phyloP scores from a whole-genome alignment of 2,113 vertebrate genomes.

The Chinchilla lanigera region DNA sequence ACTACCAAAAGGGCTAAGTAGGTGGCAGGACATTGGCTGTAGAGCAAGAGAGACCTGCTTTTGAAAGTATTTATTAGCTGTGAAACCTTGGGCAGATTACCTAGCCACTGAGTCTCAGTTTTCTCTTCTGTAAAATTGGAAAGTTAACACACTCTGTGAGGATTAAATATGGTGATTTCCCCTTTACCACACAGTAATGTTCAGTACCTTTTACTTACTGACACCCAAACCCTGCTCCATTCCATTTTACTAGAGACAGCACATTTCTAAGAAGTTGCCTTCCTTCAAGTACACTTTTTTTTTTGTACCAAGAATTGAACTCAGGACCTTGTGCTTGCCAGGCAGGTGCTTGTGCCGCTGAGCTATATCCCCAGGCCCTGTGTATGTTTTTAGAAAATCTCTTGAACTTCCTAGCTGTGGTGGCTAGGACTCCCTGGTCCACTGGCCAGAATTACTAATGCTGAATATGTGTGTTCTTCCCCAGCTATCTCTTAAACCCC shows the following conservation, averaged over 20 bases:
- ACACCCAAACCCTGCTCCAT: background rate
- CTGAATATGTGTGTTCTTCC: slow-evolving; percentile 75
- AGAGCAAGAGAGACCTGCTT: slow-evolving; percentile 8
- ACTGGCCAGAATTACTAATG: slow-evolving; percentile 61
- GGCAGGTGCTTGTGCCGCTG: no score
- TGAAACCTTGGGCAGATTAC: slow-evolving; percentile 25
- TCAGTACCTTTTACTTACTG: background rate
- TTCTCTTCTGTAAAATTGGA: background rate
- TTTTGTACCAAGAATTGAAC: no score
- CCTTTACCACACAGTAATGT: background rate
- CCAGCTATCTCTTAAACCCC: slow-evolving; percentile 97
- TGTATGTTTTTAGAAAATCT: slow-evolving; percentile 39
- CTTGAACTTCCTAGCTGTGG: slow-evolving; percentile 17
- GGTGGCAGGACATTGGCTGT: slow-evolving; percentile 15
- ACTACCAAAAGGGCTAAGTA: background rate
- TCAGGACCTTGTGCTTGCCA: no score
- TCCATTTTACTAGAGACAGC: slow-evolving; percentile 39
- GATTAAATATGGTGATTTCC: slow-evolving; percentile 10
- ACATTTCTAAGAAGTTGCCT: slow-evolving; percentile 55
- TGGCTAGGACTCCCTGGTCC: slow-evolving; percentile 5
- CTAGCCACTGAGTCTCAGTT: slow-evolving; percentile 30
- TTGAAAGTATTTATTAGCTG: slow-evolving; percentile 38
- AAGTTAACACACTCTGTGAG: slow-evolving; percentile 7
- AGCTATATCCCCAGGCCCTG: no score
- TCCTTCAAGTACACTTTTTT: background rate